A percentile compares a stretch with the other conserved stretches of the same genome.
These are phyloP conservation scores for Hapalemur alaotrensis DNA, from an alignment of 2,797 vertebrate genomes.

Conservation along the genomic window DNA sequence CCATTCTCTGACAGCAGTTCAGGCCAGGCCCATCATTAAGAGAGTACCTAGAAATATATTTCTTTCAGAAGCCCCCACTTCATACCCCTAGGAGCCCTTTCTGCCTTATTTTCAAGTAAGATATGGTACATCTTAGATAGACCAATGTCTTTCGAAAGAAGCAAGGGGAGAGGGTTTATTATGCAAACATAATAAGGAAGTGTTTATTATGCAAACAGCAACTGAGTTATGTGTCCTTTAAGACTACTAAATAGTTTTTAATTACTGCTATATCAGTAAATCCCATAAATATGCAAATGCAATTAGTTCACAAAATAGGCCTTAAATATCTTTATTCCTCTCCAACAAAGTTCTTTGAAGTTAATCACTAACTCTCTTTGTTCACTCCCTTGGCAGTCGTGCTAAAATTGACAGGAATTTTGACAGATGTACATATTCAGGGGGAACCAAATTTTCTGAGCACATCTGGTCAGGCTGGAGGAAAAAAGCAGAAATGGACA, in stretches of 20 bases:
- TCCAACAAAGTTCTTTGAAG: conserved; percentile 85
- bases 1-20: neutral
- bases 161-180: conserved; percentile 75
- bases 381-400: conserved; percentile 72
- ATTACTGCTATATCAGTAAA: conserved; percentile 85
- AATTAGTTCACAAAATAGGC: conserved; percentile 84
- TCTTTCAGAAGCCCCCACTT: neutral
- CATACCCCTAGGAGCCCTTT: neutral
- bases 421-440: conserved; percentile 80
- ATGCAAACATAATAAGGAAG: conserved; percentile 83
- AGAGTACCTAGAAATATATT: neutral
- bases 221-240: conserved; percentile 85
- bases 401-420: conserved; percentile 77
- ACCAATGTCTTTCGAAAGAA: conserved; percentile 66
- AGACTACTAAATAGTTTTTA: conserved; percentile 86
- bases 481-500: conserved; percentile 21
- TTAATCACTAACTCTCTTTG: conserved; percentile 82
- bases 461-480: conserved; percentile 76
- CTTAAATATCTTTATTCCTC: conserved; percentile 84
- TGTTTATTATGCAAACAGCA: conserved; percentile 85
- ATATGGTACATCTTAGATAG: conserved; percentile 22
- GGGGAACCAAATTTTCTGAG: conserved; percentile 63
- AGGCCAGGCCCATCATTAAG: neutral
- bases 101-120: conserved; percentile 13
- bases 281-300: conserved; percentile 86